Conservation (phyloP, 2,888 invertebrate genomes). For the Drosophila monieri region DNA sequence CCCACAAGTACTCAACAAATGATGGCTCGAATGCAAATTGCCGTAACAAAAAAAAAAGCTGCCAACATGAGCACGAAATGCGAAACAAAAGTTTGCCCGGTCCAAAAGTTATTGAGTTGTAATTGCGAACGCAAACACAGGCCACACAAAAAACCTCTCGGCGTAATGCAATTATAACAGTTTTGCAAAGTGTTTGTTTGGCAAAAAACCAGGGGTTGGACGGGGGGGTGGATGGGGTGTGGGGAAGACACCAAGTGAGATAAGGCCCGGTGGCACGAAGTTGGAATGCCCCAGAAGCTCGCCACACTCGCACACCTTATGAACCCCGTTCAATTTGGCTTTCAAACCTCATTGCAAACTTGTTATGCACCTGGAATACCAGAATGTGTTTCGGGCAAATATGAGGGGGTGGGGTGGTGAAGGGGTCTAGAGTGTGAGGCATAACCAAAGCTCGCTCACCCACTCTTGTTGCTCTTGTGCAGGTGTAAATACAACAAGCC, state of each 20-base stretch:
- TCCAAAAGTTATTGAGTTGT: constrained; percentile 77
- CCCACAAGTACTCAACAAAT: constrained; percentile 30
- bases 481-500: constrained; percentile 62
- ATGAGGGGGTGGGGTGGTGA: not conserved
- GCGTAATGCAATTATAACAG: constrained; percentile 76
- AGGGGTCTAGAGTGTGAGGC: not conserved
- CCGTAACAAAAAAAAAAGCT: constrained; percentile 34
- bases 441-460: constrained; percentile 8
- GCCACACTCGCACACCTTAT: constrained; percentile 13
- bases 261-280: constrained; percentile 7
- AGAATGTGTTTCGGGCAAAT: constrained; percentile 10
- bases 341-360: constrained; percentile 14
- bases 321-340: constrained; percentile 26
- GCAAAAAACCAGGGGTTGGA: constrained; percentile 5
- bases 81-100: constrained; percentile 57
- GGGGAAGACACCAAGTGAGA: not conserved
- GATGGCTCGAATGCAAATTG: constrained; percentile 18
- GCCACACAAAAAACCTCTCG: constrained; percentile 60
- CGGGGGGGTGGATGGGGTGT: not conserved
- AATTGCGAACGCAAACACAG: constrained; percentile 70
- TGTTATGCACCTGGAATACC: constrained; percentile 6
- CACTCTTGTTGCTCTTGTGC: constrained; percentile 38
- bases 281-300: not conserved
- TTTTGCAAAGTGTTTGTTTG: constrained; percentile 33
- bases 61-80: constrained; percentile 45